Evolutionary conservation across 1,140 invertebrate species (phyloP).

Genomic region (Ctenoplectra terminalis): DNA sequence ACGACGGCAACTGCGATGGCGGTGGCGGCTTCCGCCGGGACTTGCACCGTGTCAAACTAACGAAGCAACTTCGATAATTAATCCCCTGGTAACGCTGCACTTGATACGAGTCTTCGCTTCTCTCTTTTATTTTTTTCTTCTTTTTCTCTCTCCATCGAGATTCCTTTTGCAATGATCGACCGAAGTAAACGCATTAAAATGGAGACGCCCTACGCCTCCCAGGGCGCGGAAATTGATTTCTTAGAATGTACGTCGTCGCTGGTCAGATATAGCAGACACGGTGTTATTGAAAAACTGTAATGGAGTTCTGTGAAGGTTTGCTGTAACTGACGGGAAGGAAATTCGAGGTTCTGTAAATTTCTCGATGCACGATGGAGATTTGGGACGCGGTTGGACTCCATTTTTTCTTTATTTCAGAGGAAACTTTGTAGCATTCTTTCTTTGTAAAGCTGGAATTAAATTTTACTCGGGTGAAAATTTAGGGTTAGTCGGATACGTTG

Average conservation of each 20-base stretch:
- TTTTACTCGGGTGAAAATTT: too few relatives aligned
- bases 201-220: not conserved
- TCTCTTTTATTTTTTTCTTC: too few relatives aligned
- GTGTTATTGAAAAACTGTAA: not conserved
- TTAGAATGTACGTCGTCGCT: not conserved
- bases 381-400: too few relatives aligned
- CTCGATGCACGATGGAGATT: too few relatives aligned
- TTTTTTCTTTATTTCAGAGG: not conserved
- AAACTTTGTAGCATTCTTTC: too few relatives aligned
- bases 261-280: not conserved
- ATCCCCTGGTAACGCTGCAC: not conserved
- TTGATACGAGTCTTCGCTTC: not conserved
- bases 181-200: slow-evolving; percentile 13
- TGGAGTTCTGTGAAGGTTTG: not conserved
- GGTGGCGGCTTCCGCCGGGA: not conserved
- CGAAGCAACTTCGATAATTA: slow-evolving; percentile 34
- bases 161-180: not conserved
- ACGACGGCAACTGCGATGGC: not conserved
- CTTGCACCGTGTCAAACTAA: not conserved
- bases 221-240: not conserved
- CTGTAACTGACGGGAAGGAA: not conserved
- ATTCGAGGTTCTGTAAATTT: not conserved
- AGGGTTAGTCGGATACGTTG: too few relatives aligned
- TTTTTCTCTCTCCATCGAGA: too few relatives aligned
- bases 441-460: too few relatives aligned